Base-by-base conservation (phyloP, 2,113 vertebrate species). In the Upupa epops region DNA sequence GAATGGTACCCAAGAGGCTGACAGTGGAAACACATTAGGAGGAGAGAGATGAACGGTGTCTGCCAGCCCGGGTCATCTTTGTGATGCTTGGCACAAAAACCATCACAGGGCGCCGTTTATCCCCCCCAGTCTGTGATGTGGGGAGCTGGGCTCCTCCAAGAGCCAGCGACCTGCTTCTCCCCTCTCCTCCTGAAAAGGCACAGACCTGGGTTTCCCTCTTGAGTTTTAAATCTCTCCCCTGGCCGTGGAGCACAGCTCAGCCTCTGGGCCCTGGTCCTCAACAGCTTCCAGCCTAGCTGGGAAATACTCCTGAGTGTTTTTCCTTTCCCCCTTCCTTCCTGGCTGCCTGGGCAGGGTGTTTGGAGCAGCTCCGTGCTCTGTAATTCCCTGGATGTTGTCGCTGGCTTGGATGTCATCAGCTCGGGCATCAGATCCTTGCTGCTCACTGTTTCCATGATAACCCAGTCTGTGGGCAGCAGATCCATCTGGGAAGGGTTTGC, bases 381-480 rank as follows among this genome's bases (percentile, higher is more conserved):
- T 83, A 68, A 72, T 51, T 89, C 63, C 31, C 29, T 66, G 76
- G 29, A 20, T 83, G 6, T 58, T 86, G 48, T 68, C 2, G 0
- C 58, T 59, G 73, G 63, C 24, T 83, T 91, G 58, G 17, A 45
- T 80, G 45, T 79, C 69, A 40, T 64, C 88, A 88, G 37, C 45
- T 73, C 20, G 32, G 59, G 34, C 31, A 51, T 52, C 34, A 34
- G n/a, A 16, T 85, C 56, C 71, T 82, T 2, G 1, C 61, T 0
- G 8, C 34, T 55, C 68, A 26, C 49, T 55, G 36, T 86, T 93
- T 89, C 68, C 82, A 17, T 55, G 64, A 92, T 55, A 88, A 68
- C 68, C 37, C 3, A 1, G 54, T 86, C 80, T 91, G 64, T 32
- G 58, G 68, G 63, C 54, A 65, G 63, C 68, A 71, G 72, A 92